Percentiles rank a stretch among this genome's conserved stretches.
Evolutionary conservation across 2,113 vertebrate genomes (phyloP).

Genomic region (Hippocampus mohnikei): DNA sequence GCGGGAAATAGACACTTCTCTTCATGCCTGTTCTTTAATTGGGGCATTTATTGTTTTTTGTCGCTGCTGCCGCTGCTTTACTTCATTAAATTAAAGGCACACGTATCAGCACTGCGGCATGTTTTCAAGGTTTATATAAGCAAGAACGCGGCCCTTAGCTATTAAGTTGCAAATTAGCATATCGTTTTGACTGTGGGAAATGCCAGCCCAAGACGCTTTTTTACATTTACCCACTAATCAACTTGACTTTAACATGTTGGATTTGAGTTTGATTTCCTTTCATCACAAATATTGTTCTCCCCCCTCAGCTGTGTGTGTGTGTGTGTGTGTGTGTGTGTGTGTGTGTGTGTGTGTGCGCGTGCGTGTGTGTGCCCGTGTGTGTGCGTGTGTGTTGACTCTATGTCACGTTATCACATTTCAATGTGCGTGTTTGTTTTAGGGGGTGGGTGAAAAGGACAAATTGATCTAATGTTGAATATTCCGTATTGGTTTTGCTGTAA

Average conservation of each 20-base stretch:
- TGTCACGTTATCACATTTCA: conserved; percentile 12
- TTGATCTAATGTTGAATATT: conserved; percentile 77
- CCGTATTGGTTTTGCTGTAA: conserved; percentile 77
- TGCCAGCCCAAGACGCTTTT: conserved; percentile 65
- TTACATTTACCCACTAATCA: conserved; percentile 73
- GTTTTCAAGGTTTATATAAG: conserved; percentile 75
- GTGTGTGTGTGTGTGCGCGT: conserved; percentile 32
- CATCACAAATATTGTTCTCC: conserved; percentile 69
- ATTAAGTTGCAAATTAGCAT: conserved; percentile 73
- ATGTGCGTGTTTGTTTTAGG: conserved; percentile 22
- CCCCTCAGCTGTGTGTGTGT: conserved; percentile 53
- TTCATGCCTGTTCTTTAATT: conserved; percentile 75
- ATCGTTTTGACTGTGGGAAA: conserved; percentile 72
- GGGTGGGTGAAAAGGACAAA: conserved; percentile 67
- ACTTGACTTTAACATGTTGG: conserved; percentile 75
- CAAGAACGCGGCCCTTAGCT: conserved; percentile 64
- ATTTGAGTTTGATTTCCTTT: conserved; percentile 75
- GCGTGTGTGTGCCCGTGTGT: conserved; percentile 15
- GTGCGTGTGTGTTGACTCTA: conserved; percentile 22
- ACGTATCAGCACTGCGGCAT: conserved; percentile 59
- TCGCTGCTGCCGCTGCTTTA: conserved; percentile 52
- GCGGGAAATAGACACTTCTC: conserved; percentile 71
- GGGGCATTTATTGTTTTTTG: conserved; percentile 73
- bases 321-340: too few relatives aligned
- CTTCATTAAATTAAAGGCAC: conserved; percentile 70